Conservation (phyloP, 2,797 vertebrate genomes). For the Falco biarmicus region DNA sequence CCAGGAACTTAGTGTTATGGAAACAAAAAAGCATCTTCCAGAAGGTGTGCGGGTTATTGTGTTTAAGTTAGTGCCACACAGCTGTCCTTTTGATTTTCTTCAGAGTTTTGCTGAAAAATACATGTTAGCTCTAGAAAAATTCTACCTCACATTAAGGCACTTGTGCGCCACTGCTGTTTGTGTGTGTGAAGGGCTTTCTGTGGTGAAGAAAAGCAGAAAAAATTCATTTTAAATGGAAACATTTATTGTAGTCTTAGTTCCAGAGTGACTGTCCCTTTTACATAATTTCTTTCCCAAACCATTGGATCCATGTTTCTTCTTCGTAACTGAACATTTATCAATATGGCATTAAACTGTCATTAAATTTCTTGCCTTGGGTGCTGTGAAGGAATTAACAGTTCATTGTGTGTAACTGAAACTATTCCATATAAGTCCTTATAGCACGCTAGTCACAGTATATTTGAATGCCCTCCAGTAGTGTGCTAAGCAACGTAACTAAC, state of each 20-base stretch:
- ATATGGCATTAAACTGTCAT: conserved; percentile 12
- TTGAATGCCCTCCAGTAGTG: conserved; percentile 47
- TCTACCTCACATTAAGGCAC: background rate
- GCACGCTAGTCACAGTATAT: background rate
- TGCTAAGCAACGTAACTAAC: conserved; percentile 47
- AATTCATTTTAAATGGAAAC: background rate
- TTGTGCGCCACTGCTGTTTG: background rate
- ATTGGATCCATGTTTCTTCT: background rate
- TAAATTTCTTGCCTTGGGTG: conserved; percentile 6
- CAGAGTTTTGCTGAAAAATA: background rate
- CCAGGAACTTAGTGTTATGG: background rate
- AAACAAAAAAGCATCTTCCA: background rate
- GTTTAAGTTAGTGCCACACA: background rate
- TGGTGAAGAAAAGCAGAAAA: background rate
- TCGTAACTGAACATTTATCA: conserved; percentile 31
- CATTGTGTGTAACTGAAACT: background rate
- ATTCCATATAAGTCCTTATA: conserved; percentile 58
- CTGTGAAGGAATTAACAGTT: conserved; percentile 26
- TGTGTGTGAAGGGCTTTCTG: background rate
- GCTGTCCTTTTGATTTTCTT: background rate
- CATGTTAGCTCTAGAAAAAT: background rate
- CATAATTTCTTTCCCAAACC: background rate
- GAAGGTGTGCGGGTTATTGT: background rate
- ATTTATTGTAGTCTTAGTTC: background rate
- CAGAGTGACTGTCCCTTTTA: background rate